Evolutionary conservation across 2,113 vertebrate genomes (phyloP), one percentile per base, ranked within the genome.

Genomic region (Sylvilagus bachmani): DNA sequence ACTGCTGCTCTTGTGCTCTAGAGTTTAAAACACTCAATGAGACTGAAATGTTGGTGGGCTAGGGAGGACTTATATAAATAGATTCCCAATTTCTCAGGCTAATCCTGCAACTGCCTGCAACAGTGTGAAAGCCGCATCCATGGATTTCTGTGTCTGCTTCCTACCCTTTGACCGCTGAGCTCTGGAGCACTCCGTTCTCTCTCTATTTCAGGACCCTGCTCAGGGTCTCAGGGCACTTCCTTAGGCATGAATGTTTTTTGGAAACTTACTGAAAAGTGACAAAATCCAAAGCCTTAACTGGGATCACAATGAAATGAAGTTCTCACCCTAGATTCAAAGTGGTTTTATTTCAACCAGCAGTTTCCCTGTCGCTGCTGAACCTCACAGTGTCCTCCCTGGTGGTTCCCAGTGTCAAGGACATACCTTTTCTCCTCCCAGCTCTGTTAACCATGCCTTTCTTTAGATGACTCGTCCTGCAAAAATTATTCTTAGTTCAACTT

Each of bases 11-110:
- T 51, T 53, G 73, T 81, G 17, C 24, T 82, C 73, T 79, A 25
- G 16, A 79, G 69, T 92, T 93, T 73, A 69, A 92, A 88, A 69
- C 55, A 88, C 10, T 29, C 49, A 24, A 10, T 51, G 73, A 78
- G 69, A 19, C 27, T 33, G 62, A 92, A 89, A 94, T 74, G 62
- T 16, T 61, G 64, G 33, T 38, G 69, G 55, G 31, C 73, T 82
- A 31, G 55, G 74, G 33, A 86, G 27, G 38, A 86, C 16, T 86
- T 27, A 33, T 22, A 69, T 31, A 71, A 64, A 25, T 7, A 27
- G 33, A 29, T n/a, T 10, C 31, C 89, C 73, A 22, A 51, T 53
- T 89, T 74, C 82, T 82, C 22, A 25, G 55, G 55, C 55, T 64
- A 92, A 88, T 64, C 64, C 31, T 38, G 51, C 90, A 88, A 64